Evolutionary conservation across 2,113 vertebrate genomes (phyloP), one percentile per base, ranked within the genome.

Genomic region (Donacobius atricapilla): DNA sequence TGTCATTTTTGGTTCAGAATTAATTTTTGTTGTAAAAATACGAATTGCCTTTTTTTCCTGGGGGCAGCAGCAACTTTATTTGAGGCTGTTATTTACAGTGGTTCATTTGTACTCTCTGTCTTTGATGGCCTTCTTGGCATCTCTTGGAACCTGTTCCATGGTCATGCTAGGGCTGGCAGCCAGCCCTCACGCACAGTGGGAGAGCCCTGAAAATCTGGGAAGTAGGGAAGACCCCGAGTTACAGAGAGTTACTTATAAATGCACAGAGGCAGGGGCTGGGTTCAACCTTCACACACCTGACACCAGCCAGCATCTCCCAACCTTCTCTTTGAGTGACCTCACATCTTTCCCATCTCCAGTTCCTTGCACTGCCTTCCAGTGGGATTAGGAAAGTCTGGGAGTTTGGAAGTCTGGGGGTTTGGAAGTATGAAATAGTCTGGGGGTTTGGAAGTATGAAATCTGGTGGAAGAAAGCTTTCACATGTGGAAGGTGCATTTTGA

Each of bases 401-500:
- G 58, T 27, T 37, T 35, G 54, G 16, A 87, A 63, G 21, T 28
- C 60, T 54, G 17, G 37, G 48, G 25, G 57, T 37, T 37, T 39
- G 58, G 31, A 42, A 51, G 65, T 2, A 33, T 14, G 37, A 71
- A 81, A 65, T 77, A n/a, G n/a, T n/a, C n/a, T n/a, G n/a, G n/a
- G n/a, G n/a, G n/a, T n/a, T n/a, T 39, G 58, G 31, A 42, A 51
- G 65, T 2, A 33, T 14, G 37, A 71, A 81, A 65, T 77, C 37
- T 48, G 58, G 17, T 72, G 39, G 77, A 89, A 65, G 61, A 84
- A 77, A 58, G 21, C 69, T 78, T 93, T 87, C 69, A 68, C 48
- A 53, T 82, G 60, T 33, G 81, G 77, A 87, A 94, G 81, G 93
- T 87, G 82, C 81, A 28, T 68, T 94, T 78, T 84, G 84, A 78